Evolutionary conservation across 2,113 vertebrate species (phyloP).

Genomic region (Chascanopsetta lugubris): DNA sequence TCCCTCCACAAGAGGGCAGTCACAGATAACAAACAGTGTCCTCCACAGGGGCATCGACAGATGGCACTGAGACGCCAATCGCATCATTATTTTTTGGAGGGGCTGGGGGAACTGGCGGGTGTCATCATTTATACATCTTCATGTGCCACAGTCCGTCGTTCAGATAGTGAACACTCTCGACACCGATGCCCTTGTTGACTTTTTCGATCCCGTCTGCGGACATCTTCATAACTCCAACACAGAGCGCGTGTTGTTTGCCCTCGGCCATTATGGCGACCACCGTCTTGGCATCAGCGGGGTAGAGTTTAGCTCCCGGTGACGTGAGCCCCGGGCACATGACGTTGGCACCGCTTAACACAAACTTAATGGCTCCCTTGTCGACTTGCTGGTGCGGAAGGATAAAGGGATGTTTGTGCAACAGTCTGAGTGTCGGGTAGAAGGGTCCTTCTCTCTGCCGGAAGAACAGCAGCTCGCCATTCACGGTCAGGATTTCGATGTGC

Average conservation of each 20-base stretch:
- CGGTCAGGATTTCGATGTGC: slow-evolving; percentile 98
- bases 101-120: not conserved
- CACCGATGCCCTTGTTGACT: slow-evolving; percentile 98
- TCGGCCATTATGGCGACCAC: slow-evolving; percentile 98
- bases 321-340: slow-evolving; percentile 98
- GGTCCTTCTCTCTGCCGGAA: slow-evolving; percentile 98
- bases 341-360: slow-evolving; percentile 97
- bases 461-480: slow-evolving; percentile 98
- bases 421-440: slow-evolving; percentile 94
- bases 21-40: no score
- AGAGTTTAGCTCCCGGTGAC: slow-evolving; percentile 95
- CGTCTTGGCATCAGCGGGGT: slow-evolving; percentile 87
- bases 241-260: slow-evolving; percentile 94
- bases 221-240: slow-evolving; percentile 97
- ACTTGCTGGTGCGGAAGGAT: slow-evolving; percentile 98
- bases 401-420: slow-evolving; percentile 98
- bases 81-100: slow-evolving; percentile 23
- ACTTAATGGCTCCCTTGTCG: slow-evolving; percentile 98
- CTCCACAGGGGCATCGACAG: no score
- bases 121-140: slow-evolving; percentile 95
- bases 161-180: slow-evolving; percentile 98
- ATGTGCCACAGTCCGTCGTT: slow-evolving; percentile 98
- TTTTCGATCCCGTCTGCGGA: slow-evolving; percentile 96
- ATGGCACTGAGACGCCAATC: no score
- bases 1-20: no score